Evolutionary conservation across 2,797 vertebrate species (phyloP), one percentile per base, ranked within the genome.

Genomic region (Gallinago nigripennis): DNA sequence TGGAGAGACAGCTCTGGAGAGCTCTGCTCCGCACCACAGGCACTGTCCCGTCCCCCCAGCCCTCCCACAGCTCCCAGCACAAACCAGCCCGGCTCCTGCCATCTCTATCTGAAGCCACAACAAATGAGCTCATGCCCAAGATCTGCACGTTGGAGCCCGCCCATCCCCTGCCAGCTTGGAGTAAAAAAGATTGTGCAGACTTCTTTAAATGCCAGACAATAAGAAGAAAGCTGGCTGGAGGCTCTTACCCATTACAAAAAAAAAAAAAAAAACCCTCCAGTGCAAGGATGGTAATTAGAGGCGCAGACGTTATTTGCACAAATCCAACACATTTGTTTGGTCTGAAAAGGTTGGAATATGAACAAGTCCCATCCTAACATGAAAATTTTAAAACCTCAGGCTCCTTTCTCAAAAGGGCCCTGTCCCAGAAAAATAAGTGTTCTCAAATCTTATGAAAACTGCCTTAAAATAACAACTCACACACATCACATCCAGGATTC

Each of bases 281-380:
- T 1, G 30, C 45, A n/a, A 45, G 75, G 80, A 81, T 5, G 17
- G 64, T 27, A 81, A 88, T 90, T 56, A 92, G 77, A 94, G 88
- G 81, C 57, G 11, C 92, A 95, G 95, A 94, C 46, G 6, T 78
- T 86, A 90, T 86, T 79, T 95, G 90, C 83, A 75, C 81, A 88
- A 88, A 93, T 65, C 54, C 88, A 82, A 72, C 92, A 82, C 83
- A 18, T 86, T 94, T 92, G 90, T 95, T 96, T 88, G 94, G 96
- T 82, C 95, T 96, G 95, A 58, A 92, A 88, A 86, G 81, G 88
- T 12, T 96, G 94, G 88, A 95, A 69, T 72, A 79, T 7, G 86
- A 90, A 94, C 91, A 43, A 93, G 71, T 20, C 78, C 58, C 19
- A 27, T 9, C 0, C 11, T 82, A 90, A 92, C 39, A 58, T 0